Evolutionary conservation across 1,140 invertebrate species (phyloP), one percentile per base, ranked within the genome.

Genomic region (Heliconius melpomene): DNA sequence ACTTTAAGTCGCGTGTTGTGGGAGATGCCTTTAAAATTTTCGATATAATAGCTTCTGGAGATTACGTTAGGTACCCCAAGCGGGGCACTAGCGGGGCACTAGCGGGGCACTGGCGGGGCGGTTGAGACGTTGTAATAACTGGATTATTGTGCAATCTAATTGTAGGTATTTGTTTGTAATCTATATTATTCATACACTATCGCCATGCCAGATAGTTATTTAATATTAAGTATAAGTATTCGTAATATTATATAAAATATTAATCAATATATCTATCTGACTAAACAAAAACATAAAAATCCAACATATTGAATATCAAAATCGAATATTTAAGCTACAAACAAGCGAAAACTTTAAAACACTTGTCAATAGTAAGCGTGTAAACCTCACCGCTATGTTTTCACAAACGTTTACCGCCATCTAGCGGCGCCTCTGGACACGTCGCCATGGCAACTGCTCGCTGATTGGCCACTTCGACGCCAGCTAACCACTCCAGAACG

Each of bases 381-480:
- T 72, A 72, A 72, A 32, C 54, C 74, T 38, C 36, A 57, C 60
- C 60, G 16, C n/a, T 70, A 74, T 81, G 75, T 79, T 77, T 79
- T 77, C 54, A 72, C 72, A 70, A 74, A 75, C 80, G 52, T 50
- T 23, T 79, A 86, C 73, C 89, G 92, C 91, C 92, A 93, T 94
- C 91, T 93, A 86, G 82, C 78, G 78, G 52, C 66, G 74, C 72
- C 66, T 50, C 74, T 77, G 52, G 75, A 38, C 79, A 74, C 86
- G 90, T 91, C 79, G 87, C 83, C 81, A 91, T 91, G 85, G 88
- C 85, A 89, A 94, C 91, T 86, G 90, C 81, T 83, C 88, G 86
- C 88, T 94, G 88, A 93, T 94, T 94, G 91, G 91, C 92, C 89
- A 90, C 90, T 93, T 91, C 86, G 82, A 29, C 77, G 72, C 54